phyloP scores from a whole-genome alignment of 2,888 invertebrate species.

The Sympetrum striolatum region DNA sequence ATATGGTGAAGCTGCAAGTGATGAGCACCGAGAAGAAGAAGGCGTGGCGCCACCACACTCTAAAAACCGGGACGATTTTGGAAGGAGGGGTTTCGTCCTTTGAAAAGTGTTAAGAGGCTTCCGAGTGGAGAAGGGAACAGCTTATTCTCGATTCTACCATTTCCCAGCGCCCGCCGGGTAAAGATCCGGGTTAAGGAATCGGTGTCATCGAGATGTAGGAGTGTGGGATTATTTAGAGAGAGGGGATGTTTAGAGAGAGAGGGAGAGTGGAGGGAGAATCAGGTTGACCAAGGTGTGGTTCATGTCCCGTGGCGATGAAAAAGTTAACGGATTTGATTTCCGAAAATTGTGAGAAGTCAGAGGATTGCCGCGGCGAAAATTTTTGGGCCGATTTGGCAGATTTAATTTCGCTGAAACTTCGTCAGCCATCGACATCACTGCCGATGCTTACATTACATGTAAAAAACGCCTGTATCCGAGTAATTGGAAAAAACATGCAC shows the following conservation, averaged over 20 bases:
- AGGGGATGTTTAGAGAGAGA: neutral
- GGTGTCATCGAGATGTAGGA: constrained; percentile 29
- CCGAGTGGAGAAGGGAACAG: neutral
- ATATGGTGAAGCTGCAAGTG: neutral
- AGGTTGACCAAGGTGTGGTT: constrained; percentile 33
- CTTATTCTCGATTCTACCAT: neutral
- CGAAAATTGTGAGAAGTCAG: neutral
- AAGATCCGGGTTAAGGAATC: constrained; percentile 42
- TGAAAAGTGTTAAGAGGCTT: neutral
- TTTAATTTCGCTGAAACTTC: too few species aligned
- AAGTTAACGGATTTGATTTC: neutral
- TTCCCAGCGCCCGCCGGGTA: constrained; percentile 33
- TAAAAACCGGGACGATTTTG: neutral
- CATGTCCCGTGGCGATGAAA: neutral
- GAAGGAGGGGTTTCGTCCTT: neutral
- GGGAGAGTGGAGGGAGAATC: neutral
- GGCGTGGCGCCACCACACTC: neutral
- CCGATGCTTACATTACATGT: too few species aligned
- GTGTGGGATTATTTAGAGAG: neutral
- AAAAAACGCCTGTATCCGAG: too few species aligned
- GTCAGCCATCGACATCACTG: too few species aligned
- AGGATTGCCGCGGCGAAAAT: too few species aligned
- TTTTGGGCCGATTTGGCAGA: too few species aligned
- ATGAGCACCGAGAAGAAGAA: neutral
- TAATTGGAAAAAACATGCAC: too few species aligned